These are phyloP conservation scores for Loris lydekkerianus DNA, from an alignment of 2,797 vertebrate species.

Conservation along the genomic window DNA sequence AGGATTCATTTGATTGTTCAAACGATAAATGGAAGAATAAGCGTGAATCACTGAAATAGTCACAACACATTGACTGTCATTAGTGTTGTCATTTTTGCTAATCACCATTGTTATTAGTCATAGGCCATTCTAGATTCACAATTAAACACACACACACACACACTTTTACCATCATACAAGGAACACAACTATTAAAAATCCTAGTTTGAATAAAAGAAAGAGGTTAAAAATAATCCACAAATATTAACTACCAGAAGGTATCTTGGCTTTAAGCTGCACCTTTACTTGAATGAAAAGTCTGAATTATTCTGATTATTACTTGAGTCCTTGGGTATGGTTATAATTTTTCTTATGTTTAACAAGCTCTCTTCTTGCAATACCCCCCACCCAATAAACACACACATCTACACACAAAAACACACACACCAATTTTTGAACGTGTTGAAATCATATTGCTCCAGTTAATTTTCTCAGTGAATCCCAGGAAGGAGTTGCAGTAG, in stretches of 20 bases:
- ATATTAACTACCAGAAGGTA: not conserved
- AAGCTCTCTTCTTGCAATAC: not conserved
- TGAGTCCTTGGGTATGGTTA: not conserved
- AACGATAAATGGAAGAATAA: not conserved
- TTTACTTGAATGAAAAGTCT: not conserved
- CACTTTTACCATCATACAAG: not conserved
- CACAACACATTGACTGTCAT: not conserved
- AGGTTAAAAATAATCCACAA: not conserved
- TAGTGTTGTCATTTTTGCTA: not conserved
- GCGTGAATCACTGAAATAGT: not conserved
- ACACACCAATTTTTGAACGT: not conserved
- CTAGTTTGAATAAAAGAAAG: not conserved
- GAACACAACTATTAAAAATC: not conserved
- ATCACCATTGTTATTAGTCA: not conserved
- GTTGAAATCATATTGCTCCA: not conserved
- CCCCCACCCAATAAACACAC: no score
- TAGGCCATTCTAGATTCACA: not conserved
- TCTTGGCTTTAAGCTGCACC: not conserved
- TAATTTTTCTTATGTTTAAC: not conserved
- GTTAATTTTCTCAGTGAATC: not conserved
- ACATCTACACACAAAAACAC: not conserved
- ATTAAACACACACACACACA: not conserved
- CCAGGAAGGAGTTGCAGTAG: not conserved
- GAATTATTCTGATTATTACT: conserved; percentile 1
- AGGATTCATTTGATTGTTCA: not conserved